Percentiles rank a stretch among this genome's conserved stretches.
Evolutionary conservation across 2,113 vertebrate species (phyloP).

Genomic region (Caranx melampygus): DNA sequence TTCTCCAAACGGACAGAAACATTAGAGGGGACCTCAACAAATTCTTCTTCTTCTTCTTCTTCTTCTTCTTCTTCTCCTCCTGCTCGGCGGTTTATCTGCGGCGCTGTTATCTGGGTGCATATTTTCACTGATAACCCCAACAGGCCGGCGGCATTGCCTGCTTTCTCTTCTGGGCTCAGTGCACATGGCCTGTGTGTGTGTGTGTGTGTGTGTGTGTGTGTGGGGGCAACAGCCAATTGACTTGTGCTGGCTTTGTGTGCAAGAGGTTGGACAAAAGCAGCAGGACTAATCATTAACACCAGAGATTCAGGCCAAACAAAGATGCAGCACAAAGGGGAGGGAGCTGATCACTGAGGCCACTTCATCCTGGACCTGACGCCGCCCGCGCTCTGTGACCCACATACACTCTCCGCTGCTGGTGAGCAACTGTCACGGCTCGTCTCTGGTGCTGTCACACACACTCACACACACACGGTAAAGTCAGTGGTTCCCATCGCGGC

Average conservation of each 20-base stretch:
- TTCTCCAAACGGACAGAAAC: background rate
- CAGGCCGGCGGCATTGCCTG: conserved; percentile 4
- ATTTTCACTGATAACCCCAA: conserved; percentile 49
- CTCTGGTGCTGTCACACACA: conserved; percentile 7
- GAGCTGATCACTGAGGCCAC: conserved; percentile 20
- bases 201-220: no score
- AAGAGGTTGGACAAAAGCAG: conserved; percentile 47
- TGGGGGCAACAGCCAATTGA: conserved; percentile 26
- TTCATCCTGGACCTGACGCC: conserved; percentile 24
- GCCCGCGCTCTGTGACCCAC: conserved; percentile 23
- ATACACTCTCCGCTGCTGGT: background rate
- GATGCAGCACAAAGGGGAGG: conserved; percentile 49
- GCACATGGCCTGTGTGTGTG: conserved; percentile 8
- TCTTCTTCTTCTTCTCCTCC: no score
- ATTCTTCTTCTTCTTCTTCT: background rate
- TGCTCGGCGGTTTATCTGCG: background rate
- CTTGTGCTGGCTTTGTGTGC: conserved; percentile 30
- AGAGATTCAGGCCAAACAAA: conserved; percentile 38
- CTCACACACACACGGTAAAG: conserved; percentile 4
- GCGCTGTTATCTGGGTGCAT: conserved; percentile 25
- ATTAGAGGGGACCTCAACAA: background rate
- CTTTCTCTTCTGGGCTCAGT: background rate
- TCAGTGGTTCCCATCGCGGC: background rate
- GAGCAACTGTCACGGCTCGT: conserved; percentile 12
- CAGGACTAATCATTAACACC: conserved; percentile 69